Conservation (phyloP, 2,797 vertebrate genomes). For the Protonibea diacanthus region DNA sequence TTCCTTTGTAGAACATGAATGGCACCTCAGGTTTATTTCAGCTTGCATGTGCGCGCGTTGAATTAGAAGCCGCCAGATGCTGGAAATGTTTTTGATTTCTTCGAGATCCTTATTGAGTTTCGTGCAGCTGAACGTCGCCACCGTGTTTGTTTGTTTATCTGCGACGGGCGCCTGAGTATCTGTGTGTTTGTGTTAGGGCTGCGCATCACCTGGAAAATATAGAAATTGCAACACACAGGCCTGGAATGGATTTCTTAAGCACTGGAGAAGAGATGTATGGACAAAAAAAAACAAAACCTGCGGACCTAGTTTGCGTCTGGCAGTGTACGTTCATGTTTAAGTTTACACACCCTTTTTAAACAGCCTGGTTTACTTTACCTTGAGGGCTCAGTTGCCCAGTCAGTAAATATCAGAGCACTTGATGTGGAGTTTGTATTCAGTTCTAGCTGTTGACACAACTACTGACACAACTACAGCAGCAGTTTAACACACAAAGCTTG, state of each 20-base stretch:
- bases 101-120: constrained; percentile 57
- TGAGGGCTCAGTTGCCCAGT: constrained; percentile 20
- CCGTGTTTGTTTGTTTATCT: constrained; percentile 66
- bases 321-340: constrained; percentile 19
- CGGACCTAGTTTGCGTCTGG: constrained; percentile 6
- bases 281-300: constrained; percentile 2
- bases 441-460: constrained; percentile 9
- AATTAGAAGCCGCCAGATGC: constrained; percentile 64
- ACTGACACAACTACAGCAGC: not conserved
- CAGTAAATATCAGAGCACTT: constrained; percentile 39
- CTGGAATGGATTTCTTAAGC: constrained; percentile 46
- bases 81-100: constrained; percentile 59
- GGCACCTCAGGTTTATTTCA: constrained; percentile 66
- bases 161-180: constrained; percentile 11
- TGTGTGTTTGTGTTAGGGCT: constrained; percentile 45
- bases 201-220: constrained; percentile 35
- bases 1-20: constrained; percentile 71
- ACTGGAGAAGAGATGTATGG: constrained; percentile 10
- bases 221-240: constrained; percentile 38
- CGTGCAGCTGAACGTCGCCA: constrained; percentile 40
- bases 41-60: constrained; percentile 23
- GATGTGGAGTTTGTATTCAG: constrained; percentile 41
- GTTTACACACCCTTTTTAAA: constrained; percentile 39
- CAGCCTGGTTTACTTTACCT: constrained; percentile 46
- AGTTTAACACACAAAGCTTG: not conserved